These are phyloP conservation scores for Tenthredo distinguenda DNA, from an alignment of 2,888 invertebrate genomes.

Conservation along the genomic window DNA sequence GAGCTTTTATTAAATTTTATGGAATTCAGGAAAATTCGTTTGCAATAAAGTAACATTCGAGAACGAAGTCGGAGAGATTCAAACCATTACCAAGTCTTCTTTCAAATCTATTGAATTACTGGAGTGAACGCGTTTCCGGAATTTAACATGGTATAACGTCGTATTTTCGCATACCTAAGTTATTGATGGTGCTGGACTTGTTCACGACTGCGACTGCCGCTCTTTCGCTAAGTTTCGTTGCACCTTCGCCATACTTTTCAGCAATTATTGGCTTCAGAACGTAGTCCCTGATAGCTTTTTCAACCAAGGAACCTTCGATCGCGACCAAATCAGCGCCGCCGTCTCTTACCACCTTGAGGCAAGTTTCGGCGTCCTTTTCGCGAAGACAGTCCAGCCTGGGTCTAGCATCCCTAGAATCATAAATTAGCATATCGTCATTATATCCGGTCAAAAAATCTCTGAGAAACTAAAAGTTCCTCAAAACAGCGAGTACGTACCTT, in stretches of 20 bases:
- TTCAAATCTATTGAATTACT: not conserved
- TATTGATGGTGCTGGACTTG: slow-evolving; percentile 80
- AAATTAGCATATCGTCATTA: not conserved
- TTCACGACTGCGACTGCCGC: slow-evolving; percentile 84
- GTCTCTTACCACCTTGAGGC: slow-evolving; percentile 84
- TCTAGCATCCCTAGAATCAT: slow-evolving; percentile 82
- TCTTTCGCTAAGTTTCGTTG: slow-evolving; percentile 78
- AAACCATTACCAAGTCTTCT: not conserved
- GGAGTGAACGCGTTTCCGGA: not conserved
- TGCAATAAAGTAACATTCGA: not conserved
- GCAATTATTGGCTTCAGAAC: slow-evolving; percentile 83
- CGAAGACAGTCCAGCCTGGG: slow-evolving; percentile 89
- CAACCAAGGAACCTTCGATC: slow-evolving; percentile 83
- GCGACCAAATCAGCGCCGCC: slow-evolving; percentile 87
- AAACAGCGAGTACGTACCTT: slow-evolving; percentile 63
- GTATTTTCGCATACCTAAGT: slow-evolving; percentile 73
- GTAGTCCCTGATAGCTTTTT: slow-evolving; percentile 80
- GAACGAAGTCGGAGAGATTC: not conserved
- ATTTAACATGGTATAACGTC: not conserved
- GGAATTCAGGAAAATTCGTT: not conserved
- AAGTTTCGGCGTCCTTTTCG: slow-evolving; percentile 83
- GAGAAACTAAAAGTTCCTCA: not conserved
- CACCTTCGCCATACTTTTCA: slow-evolving; percentile 83
- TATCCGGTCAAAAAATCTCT: not conserved
- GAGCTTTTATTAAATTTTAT: not conserved